Evolutionary conservation across 2,797 vertebrate genomes (phyloP).

Genomic region (Poecilia picta): DNA sequence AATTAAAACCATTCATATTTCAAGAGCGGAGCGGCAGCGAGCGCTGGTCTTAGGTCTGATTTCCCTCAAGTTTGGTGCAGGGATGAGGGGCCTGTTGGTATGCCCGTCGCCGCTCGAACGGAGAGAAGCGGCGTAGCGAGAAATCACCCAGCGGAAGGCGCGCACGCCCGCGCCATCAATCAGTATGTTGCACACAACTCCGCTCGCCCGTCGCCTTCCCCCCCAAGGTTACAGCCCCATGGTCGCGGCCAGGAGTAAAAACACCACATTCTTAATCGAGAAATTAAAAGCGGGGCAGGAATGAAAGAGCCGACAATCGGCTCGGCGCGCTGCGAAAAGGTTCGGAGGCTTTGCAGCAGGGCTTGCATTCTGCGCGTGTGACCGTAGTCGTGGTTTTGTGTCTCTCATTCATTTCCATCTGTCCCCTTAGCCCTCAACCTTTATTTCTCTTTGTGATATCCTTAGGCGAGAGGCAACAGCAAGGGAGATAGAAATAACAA

Average conservation of each 20-base stretch:
- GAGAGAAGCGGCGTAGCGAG: constrained; percentile 19
- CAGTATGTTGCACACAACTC: constrained; percentile 34
- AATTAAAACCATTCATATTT: constrained; percentile 82
- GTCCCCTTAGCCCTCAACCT: constrained; percentile 41
- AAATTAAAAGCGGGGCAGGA: constrained; percentile 38
- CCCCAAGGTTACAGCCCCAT: constrained; percentile 51
- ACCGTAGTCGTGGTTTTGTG: constrained; percentile 27
- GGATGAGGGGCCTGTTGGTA: constrained; percentile 23
- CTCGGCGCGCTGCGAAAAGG: constrained; percentile 6
- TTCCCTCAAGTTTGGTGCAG: constrained; percentile 63
- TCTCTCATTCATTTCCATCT: constrained; percentile 56
- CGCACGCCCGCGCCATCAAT: constrained; percentile 37
- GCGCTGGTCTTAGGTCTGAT: constrained; percentile 65
- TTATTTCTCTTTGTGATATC: constrained; percentile 43
- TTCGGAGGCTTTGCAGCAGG: constrained; percentile 9
- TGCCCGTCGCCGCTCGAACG: neutral
- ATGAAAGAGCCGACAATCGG: constrained; percentile 29
- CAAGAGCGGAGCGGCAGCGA: constrained; percentile 62
- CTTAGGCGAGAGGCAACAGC: constrained; percentile 55
- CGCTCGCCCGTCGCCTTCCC: neutral
- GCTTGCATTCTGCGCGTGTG: constrained; percentile 19
- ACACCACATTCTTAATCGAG: constrained; percentile 19
- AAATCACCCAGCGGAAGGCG: constrained; percentile 47
- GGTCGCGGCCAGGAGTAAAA: constrained; percentile 17
- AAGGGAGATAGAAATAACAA: constrained; percentile 57